These are phyloP conservation scores for Dasypus novemcinctus DNA, from an alignment of 2,113 vertebrate genomes.

Conservation along the genomic window DNA sequence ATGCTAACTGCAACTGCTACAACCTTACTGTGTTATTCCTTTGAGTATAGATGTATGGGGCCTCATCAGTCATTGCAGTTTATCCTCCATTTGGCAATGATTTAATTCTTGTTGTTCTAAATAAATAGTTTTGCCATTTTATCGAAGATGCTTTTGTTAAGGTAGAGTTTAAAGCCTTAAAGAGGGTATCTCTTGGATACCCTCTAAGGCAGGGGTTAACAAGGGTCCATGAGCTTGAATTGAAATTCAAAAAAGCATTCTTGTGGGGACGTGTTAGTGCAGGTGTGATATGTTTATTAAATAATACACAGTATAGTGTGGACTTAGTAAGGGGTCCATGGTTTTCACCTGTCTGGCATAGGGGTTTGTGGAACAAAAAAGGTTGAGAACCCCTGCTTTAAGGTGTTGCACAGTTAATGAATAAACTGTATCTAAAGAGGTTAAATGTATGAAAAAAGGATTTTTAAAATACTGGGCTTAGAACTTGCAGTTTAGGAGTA, in stretches of 20 bases:
- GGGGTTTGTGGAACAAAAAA: no score
- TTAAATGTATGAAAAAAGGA: background rate
- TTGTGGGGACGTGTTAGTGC: no score
- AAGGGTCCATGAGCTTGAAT: no score
- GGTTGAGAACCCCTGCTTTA: background rate
- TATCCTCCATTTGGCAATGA: background rate
- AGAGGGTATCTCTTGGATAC: background rate
- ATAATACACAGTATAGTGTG: no score
- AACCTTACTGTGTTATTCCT: background rate
- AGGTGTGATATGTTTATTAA: no score
- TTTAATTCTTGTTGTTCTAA: background rate
- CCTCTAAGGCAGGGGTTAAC: no score
- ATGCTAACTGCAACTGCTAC: background rate
- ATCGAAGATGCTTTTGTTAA: conserved; percentile 5
- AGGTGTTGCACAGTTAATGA: conserved; percentile 28
- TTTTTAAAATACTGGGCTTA: background rate
- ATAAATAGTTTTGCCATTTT: conserved; percentile 31
- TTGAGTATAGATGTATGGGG: background rate
- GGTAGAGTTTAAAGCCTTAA: conserved; percentile 3
- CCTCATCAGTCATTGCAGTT: background rate
- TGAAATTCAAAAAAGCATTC: no score
- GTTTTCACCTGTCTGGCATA: no score
- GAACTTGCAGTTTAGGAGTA: background rate
- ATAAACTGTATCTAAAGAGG: background rate
- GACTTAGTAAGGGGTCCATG: no score